Percentiles rank a stretch among this genome's conserved stretches.
phyloP scores from a whole-genome alignment of 2,888 invertebrate species.

The Ephialtes manifestator region DNA sequence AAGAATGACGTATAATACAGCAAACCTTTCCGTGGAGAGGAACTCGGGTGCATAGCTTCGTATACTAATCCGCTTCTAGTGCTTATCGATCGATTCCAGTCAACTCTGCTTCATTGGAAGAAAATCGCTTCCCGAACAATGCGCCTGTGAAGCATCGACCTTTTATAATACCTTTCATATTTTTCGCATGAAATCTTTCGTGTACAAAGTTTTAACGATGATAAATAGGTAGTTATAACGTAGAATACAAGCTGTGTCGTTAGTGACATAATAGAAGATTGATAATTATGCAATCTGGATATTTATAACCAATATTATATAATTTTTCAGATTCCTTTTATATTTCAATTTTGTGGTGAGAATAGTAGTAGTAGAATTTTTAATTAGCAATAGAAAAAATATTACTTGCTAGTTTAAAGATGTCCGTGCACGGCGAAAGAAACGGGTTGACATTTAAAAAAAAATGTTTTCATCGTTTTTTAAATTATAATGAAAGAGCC shows the following conservation, averaged over 20 bases:
- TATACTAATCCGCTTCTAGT: slow-evolving; percentile 31
- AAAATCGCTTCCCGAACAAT: slow-evolving; percentile 23
- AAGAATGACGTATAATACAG: slow-evolving; percentile 6
- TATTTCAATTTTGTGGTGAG: too few species aligned
- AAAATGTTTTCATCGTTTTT: too few species aligned
- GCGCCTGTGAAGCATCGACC: neutral
- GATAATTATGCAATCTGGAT: neutral
- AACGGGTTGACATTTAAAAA: too few species aligned
- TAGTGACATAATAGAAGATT: neutral
- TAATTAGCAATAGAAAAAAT: too few species aligned
- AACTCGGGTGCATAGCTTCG: slow-evolving; percentile 1
- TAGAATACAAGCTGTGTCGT: neutral
- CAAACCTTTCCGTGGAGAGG: neutral
- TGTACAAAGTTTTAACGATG: neutral
- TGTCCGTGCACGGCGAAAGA: too few species aligned
- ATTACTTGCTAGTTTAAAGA: too few species aligned
- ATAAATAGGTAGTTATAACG: neutral
- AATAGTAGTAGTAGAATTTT: too few species aligned
- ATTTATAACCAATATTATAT: neutral
- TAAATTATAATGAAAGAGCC: too few species aligned
- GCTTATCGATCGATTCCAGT: slow-evolving; percentile 41
- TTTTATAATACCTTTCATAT: neutral
- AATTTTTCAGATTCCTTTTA: too few species aligned
- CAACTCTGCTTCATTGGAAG: slow-evolving; percentile 4
- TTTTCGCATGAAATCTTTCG: slow-evolving; percentile 10